Evolutionary conservation across 23 tunicate species (phyloP), one percentile per base, ranked within the genome.

Genomic region (Diplosoma virens): DNA sequence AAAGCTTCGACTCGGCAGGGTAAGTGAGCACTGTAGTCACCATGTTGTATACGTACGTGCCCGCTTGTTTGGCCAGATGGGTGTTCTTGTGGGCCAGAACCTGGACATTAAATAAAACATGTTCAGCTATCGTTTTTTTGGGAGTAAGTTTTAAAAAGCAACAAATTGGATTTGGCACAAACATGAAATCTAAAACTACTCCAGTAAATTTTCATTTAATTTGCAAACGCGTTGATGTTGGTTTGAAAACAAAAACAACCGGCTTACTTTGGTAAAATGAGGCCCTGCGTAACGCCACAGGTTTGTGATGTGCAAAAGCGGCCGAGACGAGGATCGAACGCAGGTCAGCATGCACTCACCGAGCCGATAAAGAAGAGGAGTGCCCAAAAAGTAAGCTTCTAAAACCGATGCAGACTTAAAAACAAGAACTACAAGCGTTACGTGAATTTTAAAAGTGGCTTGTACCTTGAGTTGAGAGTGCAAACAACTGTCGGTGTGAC

Each of bases 211-310:
- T n/a, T n/a, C n/a, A n/a, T n/a, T n/a, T n/a, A n/a, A n/a, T n/a
- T n/a, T n/a, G n/a, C n/a, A n/a, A n/a, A n/a, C n/a, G n/a, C n/a
- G n/a, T n/a, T n/a, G n/a, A n/a, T n/a, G n/a, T n/a, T n/a, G n/a
- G n/a, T n/a, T n/a, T n/a, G n/a, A n/a, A n/a, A n/a, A n/a, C n/a
- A n/a, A 46, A 46, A 16, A 46, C 11, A 46, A 46, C 16, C 17
- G 30, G 30, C 14, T 56, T 71, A 81, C 86, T 35, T 81, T 81
- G 18, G 86, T 53, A 17, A 81, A 71, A 31, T 81, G 86, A 23
- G 86, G 86, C 6, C 79, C 71, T 14, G 86, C 77, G 27, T 41
- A 71, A 11, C 58, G 30, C 86, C 86, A 81, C 14, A 81, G 52
- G 41, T 58, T 59, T 25, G 78, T 27, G 31, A 81, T 59, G 33